Percentiles rank a stretch among this genome's conserved stretches.
These are phyloP conservation scores for Homarus gammarus DNA, from an alignment of 2,888 invertebrate genomes.

Conservation along the genomic window DNA sequence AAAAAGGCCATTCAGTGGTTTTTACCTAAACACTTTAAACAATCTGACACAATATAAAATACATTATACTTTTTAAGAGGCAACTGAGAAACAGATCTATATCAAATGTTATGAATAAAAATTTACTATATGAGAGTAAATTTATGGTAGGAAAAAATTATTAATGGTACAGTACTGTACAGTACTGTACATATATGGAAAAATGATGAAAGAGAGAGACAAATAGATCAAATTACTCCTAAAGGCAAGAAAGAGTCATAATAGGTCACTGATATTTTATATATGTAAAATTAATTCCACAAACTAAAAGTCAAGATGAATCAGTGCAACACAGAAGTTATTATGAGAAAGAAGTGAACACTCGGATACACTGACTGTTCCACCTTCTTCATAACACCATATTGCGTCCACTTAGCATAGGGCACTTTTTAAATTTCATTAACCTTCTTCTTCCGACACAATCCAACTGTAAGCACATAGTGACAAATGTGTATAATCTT, in stretches of 20 bases:
- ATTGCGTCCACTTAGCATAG: not conserved
- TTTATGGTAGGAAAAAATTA: too few species aligned
- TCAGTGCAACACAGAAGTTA: not conserved
- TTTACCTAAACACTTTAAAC: not conserved
- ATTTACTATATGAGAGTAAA: too few species aligned
- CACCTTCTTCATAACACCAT: not conserved
- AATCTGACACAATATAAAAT: not conserved
- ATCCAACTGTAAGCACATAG: not conserved
- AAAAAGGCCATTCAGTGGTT: not conserved
- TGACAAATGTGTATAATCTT: not conserved
- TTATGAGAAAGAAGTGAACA: constrained; percentile 17
- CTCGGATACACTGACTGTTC: not conserved
- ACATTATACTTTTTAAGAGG: not conserved
- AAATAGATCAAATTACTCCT: not conserved
- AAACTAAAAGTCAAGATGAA: not conserved
- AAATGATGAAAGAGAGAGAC: not conserved
- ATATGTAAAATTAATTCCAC: not conserved
- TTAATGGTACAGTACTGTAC: too few species aligned
- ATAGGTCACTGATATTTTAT: not conserved
- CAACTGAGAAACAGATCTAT: constrained; percentile 33
- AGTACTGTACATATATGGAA: too few species aligned
- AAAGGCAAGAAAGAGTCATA: not conserved
- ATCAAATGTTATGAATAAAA: not conserved
- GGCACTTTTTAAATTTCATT: not conserved
- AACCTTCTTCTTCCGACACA: not conserved